Conservation (phyloP, 2,888 invertebrate species). For the Scaptomyza tumidula region DNA sequence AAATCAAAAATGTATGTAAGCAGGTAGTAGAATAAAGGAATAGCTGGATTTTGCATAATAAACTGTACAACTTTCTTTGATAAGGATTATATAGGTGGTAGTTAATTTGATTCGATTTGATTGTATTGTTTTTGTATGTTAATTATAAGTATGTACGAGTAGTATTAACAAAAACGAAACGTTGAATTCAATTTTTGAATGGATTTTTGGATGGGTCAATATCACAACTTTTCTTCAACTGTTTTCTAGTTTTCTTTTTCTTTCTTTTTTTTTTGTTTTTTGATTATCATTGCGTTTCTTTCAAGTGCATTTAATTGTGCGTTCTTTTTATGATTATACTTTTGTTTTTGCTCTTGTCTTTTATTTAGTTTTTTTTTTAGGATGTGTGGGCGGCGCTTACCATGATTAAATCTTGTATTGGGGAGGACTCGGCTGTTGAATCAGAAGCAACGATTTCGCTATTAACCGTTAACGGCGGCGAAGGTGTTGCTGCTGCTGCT, state of each 20-base stretch:
- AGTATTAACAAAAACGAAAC: constrained; percentile 59
- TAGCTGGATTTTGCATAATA: constrained; percentile 40
- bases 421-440: constrained; percentile 74
- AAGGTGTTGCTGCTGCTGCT: constrained; percentile 41
- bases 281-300: constrained; percentile 36
- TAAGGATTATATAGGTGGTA: constrained; percentile 44
- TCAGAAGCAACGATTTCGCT: constrained; percentile 68
- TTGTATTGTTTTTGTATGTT: constrained; percentile 39
- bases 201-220: constrained; percentile 39
- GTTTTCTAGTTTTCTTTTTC: constrained; percentile 11
- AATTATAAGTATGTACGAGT: constrained; percentile 48
- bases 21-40: constrained; percentile 27
- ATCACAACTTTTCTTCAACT: constrained; percentile 38
- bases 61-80: constrained; percentile 57
- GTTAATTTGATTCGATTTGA: constrained; percentile 43
- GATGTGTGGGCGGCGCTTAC: constrained; percentile 80
- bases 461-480: constrained; percentile 66
- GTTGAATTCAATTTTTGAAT: constrained; percentile 41
- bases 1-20: constrained; percentile 17
- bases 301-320: constrained; percentile 58
- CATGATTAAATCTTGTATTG: constrained; percentile 82
- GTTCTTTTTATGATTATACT: constrained; percentile 26
- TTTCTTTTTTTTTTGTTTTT: constrained; percentile 14
- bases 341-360: constrained; percentile 30
- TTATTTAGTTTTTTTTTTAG: constrained; percentile 46